Base-by-base conservation (phyloP, 2,113 vertebrate genomes). In the Cyphotilapia sp. region DNA sequence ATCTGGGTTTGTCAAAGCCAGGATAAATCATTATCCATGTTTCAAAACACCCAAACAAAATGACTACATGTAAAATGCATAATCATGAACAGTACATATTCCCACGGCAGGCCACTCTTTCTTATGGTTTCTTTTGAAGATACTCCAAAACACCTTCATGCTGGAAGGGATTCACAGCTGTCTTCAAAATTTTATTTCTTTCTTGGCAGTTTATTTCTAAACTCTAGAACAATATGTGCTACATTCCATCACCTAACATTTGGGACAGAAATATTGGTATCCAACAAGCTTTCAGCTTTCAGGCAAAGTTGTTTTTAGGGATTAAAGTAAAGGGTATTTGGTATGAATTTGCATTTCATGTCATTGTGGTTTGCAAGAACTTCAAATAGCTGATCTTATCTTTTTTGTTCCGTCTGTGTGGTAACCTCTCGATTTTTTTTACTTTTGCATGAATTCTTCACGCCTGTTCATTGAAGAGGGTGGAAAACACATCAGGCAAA, bases 131-230 rank as follows among this genome's bases (percentile, higher is more conserved):
- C 80, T 84, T 85, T 92, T 94, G 91, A 94, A 91, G 86, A 90
- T 57, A 88, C 89, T 91, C 93, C 93, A 93, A 91, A 91, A 87
- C 80, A 88, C 90, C 88, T 87, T 63, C 51, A 85, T 80, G 89
- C 94, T 85, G 80, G 80, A 90, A 85, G 88, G 89, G 85, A 83
- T 89, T 85, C 83, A 81, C 76, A 76, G 84, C 86, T 88, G 85
- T 71, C 81, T 91, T 51, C 84, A 76, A 59, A 87, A 56, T 45
- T n/a, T 1, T 56, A 7, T 13, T 54, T 3, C 10, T 54, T 54
- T 24, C 53, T 54, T 54, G 53, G 10, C 53, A 94, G 91, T 94
- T 93, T 88, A 88, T 86, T 92, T 87, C 92, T 71, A 84, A 90
- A 83, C 82, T 45, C 59, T 82, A 51, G 59, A 91, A 89, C 86